A percentile compares a stretch with the other conserved stretches of the same genome.
Evolutionary conservation across 2,113 vertebrate genomes (phyloP).

Genomic region (Marmota flaviventris): DNA sequence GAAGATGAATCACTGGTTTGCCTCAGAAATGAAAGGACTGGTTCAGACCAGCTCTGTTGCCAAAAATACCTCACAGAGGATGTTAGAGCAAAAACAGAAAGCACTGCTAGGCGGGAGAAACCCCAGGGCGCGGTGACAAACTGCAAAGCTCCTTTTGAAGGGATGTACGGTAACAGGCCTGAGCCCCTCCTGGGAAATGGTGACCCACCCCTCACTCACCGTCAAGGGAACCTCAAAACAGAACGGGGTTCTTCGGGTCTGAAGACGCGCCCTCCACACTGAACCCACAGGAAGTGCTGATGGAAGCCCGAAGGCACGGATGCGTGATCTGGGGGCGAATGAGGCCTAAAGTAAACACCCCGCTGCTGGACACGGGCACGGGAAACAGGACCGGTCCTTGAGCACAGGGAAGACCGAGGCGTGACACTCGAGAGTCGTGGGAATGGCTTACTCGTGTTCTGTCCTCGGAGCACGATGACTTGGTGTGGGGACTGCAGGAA

Average conservation of each 20-base stretch:
- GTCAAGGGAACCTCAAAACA: constrained; percentile 49
- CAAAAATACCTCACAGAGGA: constrained; percentile 69
- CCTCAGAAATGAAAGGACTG: constrained; percentile 59
- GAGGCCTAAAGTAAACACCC: too few relatives aligned
- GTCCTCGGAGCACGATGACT: background rate
- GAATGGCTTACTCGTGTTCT: background rate
- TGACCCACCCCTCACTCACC: background rate
- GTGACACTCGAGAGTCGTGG: background rate
- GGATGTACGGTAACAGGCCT: constrained; percentile 16
- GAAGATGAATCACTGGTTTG: constrained; percentile 56
- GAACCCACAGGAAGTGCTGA: background rate
- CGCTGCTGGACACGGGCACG: background rate
- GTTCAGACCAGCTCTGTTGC: constrained; percentile 61
- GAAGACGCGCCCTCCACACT: background rate
- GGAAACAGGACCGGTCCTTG: background rate
- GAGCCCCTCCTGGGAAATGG: constrained; percentile 42
- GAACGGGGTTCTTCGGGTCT: background rate
- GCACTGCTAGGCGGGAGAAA: constrained; percentile 9
- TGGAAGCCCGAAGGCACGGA: background rate
- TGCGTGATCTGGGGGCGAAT: too few relatives aligned
- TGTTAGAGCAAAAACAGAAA: constrained; percentile 60
- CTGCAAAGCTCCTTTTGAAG: constrained; percentile 42
- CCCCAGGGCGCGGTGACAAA: constrained; percentile 2
- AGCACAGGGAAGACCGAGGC: too few relatives aligned
- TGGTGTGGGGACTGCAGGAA: background rate